These are phyloP conservation scores for Delia radicum DNA, from an alignment of 1,140 invertebrate species.

Conservation along the genomic window DNA sequence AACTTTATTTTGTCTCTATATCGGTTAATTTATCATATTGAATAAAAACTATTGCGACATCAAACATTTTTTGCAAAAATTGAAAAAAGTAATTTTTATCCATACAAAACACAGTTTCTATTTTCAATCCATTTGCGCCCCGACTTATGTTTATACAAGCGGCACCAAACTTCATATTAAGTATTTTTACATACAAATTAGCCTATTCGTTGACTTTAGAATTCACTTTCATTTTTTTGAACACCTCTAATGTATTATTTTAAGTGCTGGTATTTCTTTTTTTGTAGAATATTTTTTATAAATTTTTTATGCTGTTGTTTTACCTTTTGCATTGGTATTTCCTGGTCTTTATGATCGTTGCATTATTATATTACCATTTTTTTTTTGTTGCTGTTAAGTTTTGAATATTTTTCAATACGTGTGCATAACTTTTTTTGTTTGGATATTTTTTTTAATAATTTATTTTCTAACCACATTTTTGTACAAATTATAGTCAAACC, in stretches of 20 bases:
- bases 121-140: too few species aligned
- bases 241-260: background rate
- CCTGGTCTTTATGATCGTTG: background rate
- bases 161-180: too few species aligned
- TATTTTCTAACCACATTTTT: background rate
- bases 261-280: background rate
- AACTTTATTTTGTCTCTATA: too few species aligned
- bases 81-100: too few species aligned
- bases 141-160: too few species aligned
- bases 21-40: too few species aligned
- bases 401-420: background rate
- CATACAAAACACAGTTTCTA: too few species aligned
- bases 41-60: too few species aligned
- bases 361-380: background rate
- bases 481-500: background rate
- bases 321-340: background rate
- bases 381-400: background rate
- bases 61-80: too few species aligned
- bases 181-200: too few species aligned
- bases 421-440: background rate
- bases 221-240: too few species aligned
- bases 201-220: too few species aligned
- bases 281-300: background rate
- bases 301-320: background rate
- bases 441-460: background rate